These are phyloP conservation scores for Apodemia duryi DNA, from an alignment of 2,888 invertebrate genomes.

Conservation along the genomic window DNA sequence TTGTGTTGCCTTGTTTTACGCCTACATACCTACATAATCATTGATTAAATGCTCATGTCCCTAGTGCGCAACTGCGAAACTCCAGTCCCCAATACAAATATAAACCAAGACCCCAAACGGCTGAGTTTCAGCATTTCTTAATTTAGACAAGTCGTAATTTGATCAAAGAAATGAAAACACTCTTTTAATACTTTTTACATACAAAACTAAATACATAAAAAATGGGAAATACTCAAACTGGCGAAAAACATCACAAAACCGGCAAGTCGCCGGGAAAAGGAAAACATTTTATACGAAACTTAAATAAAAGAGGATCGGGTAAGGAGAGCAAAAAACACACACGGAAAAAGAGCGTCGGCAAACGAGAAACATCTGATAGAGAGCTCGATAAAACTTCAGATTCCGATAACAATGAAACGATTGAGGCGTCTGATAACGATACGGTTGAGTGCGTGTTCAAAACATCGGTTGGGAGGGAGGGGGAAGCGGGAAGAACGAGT, in stretches of 20 bases:
- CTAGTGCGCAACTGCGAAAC: background rate
- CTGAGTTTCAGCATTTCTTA: background rate
- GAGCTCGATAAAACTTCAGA: conserved; percentile 71
- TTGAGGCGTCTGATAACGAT: conserved; percentile 70
- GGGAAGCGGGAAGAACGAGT: conserved; percentile 49
- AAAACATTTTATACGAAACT: conserved; percentile 76
- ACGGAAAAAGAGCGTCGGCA: conserved; percentile 60
- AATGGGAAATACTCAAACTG: conserved; percentile 79
- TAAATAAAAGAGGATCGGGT: conserved; percentile 64
- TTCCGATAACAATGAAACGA: conserved; percentile 68
- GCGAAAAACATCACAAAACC: conserved; percentile 71
- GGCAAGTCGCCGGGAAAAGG: conserved; percentile 79
- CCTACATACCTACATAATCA: background rate
- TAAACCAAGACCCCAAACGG: conserved; percentile 1
- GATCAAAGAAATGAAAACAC: background rate
- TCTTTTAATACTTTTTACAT: background rate
- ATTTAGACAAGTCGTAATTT: background rate
- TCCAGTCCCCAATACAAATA: background rate
- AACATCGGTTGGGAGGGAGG: conserved; percentile 50
- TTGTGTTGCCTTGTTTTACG: background rate
- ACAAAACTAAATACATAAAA: conserved; percentile 23
- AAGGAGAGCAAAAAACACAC: conserved; percentile 66
- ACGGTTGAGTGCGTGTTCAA: conserved; percentile 68
- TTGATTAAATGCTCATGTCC: background rate
- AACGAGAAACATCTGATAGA: conserved; percentile 56